phyloP scores from a whole-genome alignment of 2,888 invertebrate genomes.

The Aphodius sticticus region DNA sequence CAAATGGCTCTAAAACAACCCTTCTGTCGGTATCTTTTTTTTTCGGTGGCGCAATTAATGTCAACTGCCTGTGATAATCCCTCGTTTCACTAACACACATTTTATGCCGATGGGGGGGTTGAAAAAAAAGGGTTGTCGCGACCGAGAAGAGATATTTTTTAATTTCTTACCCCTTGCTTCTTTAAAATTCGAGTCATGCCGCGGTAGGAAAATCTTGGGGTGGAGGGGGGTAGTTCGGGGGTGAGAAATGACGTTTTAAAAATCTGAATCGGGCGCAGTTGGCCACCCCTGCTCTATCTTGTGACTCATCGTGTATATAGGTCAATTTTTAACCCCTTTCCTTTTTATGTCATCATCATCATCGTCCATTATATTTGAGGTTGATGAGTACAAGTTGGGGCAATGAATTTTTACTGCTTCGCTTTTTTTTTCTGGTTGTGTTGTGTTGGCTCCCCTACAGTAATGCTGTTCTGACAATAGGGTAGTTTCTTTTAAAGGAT shows the following conservation, averaged over 20 bases:
- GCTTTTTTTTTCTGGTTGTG: not conserved
- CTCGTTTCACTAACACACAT: conserved; percentile 23
- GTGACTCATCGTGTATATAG: conserved; percentile 14
- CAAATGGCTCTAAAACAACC: conserved; percentile 6
- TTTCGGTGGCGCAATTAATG: not conserved
- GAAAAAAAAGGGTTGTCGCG: conserved; percentile 12
- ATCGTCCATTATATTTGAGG: not conserved
- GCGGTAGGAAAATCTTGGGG: conserved; percentile 7
- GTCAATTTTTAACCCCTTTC: conserved; percentile 21
- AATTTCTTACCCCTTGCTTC: conserved; percentile 10
- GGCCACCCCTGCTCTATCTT: not conserved
- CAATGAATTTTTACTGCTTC: not conserved
- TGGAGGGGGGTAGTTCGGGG: not conserved
- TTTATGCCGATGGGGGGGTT: conserved; percentile 17
- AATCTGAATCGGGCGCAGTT: not conserved
- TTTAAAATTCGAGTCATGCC: not conserved
- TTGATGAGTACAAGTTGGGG: not conserved
- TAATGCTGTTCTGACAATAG: not conserved
- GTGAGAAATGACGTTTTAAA: not conserved
- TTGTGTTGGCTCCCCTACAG: not conserved
- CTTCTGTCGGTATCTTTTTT: not conserved
- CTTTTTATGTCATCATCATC: not conserved
- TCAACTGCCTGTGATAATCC: not conserved
- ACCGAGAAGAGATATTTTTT: not conserved
- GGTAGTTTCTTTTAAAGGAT: not conserved